Conservation (phyloP, 2,113 vertebrate genomes). For the Ceyx melanurus region DNA sequence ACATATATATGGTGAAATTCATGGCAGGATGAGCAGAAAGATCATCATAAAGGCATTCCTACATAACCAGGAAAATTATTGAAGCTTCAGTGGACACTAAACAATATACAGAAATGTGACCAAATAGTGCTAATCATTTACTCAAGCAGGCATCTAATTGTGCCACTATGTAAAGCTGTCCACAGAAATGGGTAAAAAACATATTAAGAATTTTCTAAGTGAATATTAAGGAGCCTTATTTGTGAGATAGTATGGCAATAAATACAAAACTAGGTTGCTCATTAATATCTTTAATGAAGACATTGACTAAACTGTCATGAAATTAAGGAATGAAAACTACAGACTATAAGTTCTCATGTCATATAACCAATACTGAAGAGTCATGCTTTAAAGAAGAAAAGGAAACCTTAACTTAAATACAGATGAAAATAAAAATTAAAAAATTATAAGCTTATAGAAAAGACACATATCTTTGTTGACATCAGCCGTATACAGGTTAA, state of each 20-base stretch:
- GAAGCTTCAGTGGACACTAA: background rate
- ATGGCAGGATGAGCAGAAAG: background rate
- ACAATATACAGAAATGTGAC: background rate
- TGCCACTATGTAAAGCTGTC: background rate
- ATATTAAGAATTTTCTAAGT: background rate
- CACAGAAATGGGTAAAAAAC: background rate
- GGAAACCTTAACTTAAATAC: background rate
- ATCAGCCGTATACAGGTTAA: background rate
- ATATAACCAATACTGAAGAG: background rate
- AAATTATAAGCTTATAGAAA: background rate
- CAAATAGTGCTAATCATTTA: background rate
- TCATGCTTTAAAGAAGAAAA: background rate
- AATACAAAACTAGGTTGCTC: background rate
- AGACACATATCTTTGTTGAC: background rate
- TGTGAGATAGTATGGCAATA: background rate
- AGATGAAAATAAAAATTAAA: background rate
- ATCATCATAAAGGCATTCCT: background rate
- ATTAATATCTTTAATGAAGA: background rate
- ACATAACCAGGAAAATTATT: background rate
- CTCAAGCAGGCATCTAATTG: background rate
- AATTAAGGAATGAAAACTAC: background rate
- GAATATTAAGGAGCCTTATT: background rate
- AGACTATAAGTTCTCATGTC: background rate
- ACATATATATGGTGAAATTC: background rate
- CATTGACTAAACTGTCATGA: background rate